Base-by-base conservation (phyloP, 2,797 vertebrate species). In the Enteromius trimaculatus region DNA sequence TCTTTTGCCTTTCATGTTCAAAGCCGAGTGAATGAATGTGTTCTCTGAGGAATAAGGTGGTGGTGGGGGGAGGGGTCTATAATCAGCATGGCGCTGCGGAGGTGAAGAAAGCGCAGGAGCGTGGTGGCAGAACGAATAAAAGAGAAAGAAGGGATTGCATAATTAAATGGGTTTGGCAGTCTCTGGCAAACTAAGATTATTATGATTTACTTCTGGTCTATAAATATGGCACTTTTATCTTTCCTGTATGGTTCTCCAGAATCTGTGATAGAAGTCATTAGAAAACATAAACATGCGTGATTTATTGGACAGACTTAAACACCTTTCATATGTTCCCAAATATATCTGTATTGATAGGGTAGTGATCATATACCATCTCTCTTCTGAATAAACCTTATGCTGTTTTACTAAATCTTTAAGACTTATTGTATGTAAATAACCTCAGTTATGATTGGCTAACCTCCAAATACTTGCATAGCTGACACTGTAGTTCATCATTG, bases 1-100 rank as follows among this genome's bases (percentile, higher is more conserved):
- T 74, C 64, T 90, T 88, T 87, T 87, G 87, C 86, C 90, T 94
- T 95, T 95, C 90, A 94, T 95, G 93, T 95, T 94, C 91, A 94
- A 93, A 95, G 94, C 92, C 90, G 88, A 86, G 86, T 77, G 87
- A 90, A 85, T 88, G 90, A 93, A 91, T 93, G 84, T 86, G 58
- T 92, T 26, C 4, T 78, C 83, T 84, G 90, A 74, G 79, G 72
- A 78, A 42, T 77, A 49, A 37, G 29, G 49, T 64, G 66, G 34
- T 9, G 44, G 23, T 29, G 85, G 87, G 88, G 90, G 88, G 66
- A 87, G 90, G 87, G 83, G 90, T 89, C 87, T 79, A 82, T 94
- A 93, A 93, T 93, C 92, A 91, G 90, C 88, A 90, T 92, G 91
- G 92, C 85, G 70, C 87, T 83, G 87, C 84, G 81, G 92, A 93